Evolutionary conservation across 2,888 invertebrate species (phyloP), one percentile per base, ranked within the genome.

Genomic region (Lochmaea crataegi): DNA sequence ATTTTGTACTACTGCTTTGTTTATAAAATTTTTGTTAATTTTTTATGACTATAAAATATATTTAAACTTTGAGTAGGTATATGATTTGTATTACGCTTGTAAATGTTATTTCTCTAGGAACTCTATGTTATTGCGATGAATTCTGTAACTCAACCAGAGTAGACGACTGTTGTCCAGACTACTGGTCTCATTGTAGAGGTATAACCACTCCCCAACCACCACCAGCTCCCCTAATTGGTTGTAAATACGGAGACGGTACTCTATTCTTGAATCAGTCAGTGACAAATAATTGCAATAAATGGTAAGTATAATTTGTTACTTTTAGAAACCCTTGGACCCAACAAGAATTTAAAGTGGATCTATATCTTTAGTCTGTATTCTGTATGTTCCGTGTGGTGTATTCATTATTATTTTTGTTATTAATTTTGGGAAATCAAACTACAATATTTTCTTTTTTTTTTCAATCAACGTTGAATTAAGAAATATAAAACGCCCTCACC

Each of bases 151-250:
- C 94, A 45, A 90, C 90, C 0, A 85, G 87, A 11, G 89, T 90
- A 51, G 92, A 92, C 79, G 98, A 98, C 85, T 98, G 98, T 85
- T 98, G 98, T 83, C 98, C 98, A 0, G 98, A 98, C 87, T 98
- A 93, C 85, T 91, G 90, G 85, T 88, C 90, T 0, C 91, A 91
- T 75, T 98, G 98, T 83, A 88, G 87, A 78, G 78, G 78, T 10
- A 70, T 81, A 38, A 41, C 75, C 10, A 58, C 66, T 48, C 51
- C 75, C 9, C 75, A 77, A 18, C 72, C 76, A 2, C 74, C 72
- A 26, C 78, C 79, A 9, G 61, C 74, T 14, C 77, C 78, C 41
- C 76, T 75, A 66, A 67, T 78, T 68, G 76, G 85, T 72, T 73
- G 80, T 84, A 85, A 86, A 2, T 87, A 90, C 80, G 88, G 90